These are phyloP conservation scores for rat (Rattus norvegicus) DNA, from an alignment of 2,113 vertebrate species.

Conservation along the genomic window GRCr8 NC_086022.1:113756501-113757000, in stretches of 20 bases:
- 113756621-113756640: slow-evolving; percentile 27
- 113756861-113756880: not conserved
- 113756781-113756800: not conserved
- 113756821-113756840: not conserved
- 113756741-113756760: not conserved
- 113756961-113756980: not conserved
- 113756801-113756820: not conserved
- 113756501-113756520: no score
- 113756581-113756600: no score
- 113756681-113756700: not conserved
- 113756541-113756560: no score
- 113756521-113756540: no score
- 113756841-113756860: not conserved
- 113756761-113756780: not conserved
- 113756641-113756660: not conserved
- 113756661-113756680: not conserved
- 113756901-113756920: not conserved
- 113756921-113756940: not conserved
- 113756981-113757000: not conserved
- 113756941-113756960: not conserved
- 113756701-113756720: not conserved
- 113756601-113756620: no score
- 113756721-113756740: not conserved
- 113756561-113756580: no score
- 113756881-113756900: not conserved